Evolutionary conservation across 1,140 invertebrate species (phyloP), one percentile per base, ranked within the genome.

Genomic region (Heliothis subflexa): DNA sequence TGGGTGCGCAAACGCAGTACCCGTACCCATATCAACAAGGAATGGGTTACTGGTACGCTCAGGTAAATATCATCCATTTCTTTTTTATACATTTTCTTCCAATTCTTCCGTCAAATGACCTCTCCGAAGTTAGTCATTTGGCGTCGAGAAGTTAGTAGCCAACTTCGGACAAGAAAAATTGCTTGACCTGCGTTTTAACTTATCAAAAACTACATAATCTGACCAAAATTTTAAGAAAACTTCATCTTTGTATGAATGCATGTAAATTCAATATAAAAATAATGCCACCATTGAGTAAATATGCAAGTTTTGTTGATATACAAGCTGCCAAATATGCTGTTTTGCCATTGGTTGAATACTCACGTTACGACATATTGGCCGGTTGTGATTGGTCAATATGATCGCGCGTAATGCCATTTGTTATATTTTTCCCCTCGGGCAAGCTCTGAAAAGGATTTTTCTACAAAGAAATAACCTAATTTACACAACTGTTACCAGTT

Each of bases 31-130:
- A 94, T 79, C 93, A 94, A 75, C 93, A 94, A 86, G 91, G 92
- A 80, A 93, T 94, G 91, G 91, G 93, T 52, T 94, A 93, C 79
- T 94, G 93, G 91, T 93, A 94, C 85, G 89, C 91, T 75, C 91
- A 94, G 93, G 93, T 93, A 92, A 94, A 87, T 88, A 81, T 18
- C 84, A 11, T 52, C n/a, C 62, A 57, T 3, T 0, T 1, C 21
- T 25, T 25, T n/a, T 13, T 25, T 71, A 59, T 61, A 25, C n/a
- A 28, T 2, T 68, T 49, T 16, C 18, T 25, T 14, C 11, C 9
- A 21, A 25, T 21, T 25, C 21, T 57, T 9, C 7, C 21, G 11
- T 57, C 33, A 21, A 57, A 52, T 25, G 11, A 68, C 13, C 12
- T 49, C 14, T 64, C 21, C 21, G 0, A 25, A 25, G 21, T 25